Evolutionary conservation across 92 coral and sea anemone genomes (phyloP).

Genomic region (Desmophyllum pertusum): DNA sequence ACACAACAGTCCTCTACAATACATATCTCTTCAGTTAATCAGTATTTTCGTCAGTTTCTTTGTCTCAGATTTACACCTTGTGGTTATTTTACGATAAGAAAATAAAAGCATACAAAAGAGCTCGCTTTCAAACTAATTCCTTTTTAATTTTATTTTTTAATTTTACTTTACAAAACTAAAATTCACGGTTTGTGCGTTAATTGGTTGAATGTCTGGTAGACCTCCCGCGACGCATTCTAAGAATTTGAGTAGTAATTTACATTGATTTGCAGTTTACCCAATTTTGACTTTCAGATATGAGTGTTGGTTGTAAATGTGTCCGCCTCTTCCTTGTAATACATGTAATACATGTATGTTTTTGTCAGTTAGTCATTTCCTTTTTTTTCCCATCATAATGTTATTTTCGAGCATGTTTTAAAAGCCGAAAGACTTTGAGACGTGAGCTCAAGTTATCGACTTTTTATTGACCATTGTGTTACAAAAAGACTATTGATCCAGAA

Average conservation of each 20-base stretch:
- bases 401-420: not conserved
- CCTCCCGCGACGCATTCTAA: not conserved
- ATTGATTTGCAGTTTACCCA: not conserved
- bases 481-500: conserved; percentile 7
- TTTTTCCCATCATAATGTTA: not conserved
- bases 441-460: not conserved
- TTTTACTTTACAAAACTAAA: no score
- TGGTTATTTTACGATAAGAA: not conserved
- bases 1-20: not conserved
- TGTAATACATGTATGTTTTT: no score
- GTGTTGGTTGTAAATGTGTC: no score
- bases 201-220: not conserved
- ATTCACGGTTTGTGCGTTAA: not conserved
- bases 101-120: not conserved
- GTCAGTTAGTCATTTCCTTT: not conserved
- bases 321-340: not conserved
- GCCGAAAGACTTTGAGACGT: conserved; percentile 4
- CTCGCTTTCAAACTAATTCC: not conserved
- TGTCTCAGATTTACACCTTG: not conserved
- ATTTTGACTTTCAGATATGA: no score
- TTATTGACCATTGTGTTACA: not conserved
- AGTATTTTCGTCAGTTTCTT: not conserved
- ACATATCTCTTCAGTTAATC: not conserved
- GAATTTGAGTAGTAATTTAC: not conserved
- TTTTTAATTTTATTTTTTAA: no score